Percentiles rank a stretch among this genome's conserved stretches.
Conservation (phyloP, 2,888 invertebrate species). For the Melieria picta region DNA sequence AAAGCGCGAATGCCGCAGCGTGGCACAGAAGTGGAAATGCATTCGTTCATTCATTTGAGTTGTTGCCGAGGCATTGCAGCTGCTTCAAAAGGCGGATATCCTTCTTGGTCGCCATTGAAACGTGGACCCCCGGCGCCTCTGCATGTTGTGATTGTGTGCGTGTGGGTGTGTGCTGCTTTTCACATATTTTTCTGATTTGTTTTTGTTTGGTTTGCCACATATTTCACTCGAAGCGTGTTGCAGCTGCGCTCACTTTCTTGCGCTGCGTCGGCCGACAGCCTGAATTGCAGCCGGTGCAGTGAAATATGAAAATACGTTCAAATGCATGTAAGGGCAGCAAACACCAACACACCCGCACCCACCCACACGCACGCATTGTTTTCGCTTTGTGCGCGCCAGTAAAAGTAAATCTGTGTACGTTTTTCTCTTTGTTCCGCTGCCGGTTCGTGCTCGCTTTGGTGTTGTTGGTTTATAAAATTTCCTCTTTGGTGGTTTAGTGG, state of each 20-base stretch:
- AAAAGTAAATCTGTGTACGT: constrained; percentile 30
- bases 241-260: constrained; percentile 23
- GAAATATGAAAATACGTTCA: constrained; percentile 25
- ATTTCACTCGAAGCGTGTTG: constrained; percentile 26
- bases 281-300: constrained; percentile 11
- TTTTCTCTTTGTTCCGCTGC: constrained; percentile 9
- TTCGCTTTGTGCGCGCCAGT: constrained; percentile 17
- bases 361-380: constrained; percentile 1
- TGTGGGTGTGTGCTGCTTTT: not conserved
- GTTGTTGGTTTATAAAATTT: constrained; percentile 30
- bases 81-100: constrained; percentile 42
- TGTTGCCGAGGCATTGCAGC: not conserved
- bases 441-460: not conserved
- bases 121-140: constrained; percentile 10
- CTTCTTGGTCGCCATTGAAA: constrained; percentile 44
- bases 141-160: not conserved
- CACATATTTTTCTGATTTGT: constrained; percentile 2
- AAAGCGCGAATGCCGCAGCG: not conserved
- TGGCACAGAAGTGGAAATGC: constrained; percentile 17
- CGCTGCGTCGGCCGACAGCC: not conserved
- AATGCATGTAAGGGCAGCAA: too few relatives aligned
- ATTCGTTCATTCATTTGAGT: not conserved
- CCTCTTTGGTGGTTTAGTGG: constrained; percentile 28
- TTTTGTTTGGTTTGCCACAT: constrained; percentile 29
- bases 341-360: not conserved